Evolutionary conservation across 2,113 vertebrate species (phyloP).

Genomic region (Dinomys branickii): DNA sequence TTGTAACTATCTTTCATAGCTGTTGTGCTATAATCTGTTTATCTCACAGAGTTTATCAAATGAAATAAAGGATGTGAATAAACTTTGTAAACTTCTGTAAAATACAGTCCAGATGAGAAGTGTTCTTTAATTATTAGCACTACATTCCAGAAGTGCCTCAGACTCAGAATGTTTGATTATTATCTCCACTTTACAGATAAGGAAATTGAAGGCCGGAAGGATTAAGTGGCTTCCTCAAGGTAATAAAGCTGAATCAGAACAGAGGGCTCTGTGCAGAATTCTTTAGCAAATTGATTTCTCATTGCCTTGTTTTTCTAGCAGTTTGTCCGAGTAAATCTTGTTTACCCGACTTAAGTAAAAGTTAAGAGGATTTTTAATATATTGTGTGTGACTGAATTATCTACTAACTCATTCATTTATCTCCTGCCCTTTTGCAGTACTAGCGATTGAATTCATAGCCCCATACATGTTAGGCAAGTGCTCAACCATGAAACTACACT

Average conservation of each 20-base stretch:
- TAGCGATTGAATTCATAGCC: not conserved
- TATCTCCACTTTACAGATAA: not conserved
- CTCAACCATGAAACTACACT: not conserved
- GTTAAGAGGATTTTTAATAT: not conserved
- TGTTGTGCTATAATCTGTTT: not conserved
- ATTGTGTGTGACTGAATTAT: not conserved
- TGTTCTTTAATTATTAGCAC: constrained; percentile 23
- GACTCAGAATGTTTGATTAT: not conserved
- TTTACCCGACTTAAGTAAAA: constrained; percentile 10
- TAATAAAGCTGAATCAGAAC: not conserved
- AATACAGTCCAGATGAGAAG: not conserved
- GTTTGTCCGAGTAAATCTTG: not conserved
- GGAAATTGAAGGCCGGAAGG: not conserved
- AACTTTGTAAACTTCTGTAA: not conserved
- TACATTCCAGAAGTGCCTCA: not conserved
- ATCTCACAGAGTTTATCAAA: not conserved
- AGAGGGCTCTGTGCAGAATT: not conserved
- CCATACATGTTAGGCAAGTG: not conserved
- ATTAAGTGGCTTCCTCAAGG: not conserved
- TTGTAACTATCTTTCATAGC: not conserved
- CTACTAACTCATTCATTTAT: not conserved
- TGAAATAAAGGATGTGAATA: not conserved
- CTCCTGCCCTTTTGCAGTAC: not conserved
- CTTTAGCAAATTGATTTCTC: not conserved
- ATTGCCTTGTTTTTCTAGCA: not conserved